phyloP scores from a whole-genome alignment of 2,888 invertebrate species.

The Tribolium freemani region DNA sequence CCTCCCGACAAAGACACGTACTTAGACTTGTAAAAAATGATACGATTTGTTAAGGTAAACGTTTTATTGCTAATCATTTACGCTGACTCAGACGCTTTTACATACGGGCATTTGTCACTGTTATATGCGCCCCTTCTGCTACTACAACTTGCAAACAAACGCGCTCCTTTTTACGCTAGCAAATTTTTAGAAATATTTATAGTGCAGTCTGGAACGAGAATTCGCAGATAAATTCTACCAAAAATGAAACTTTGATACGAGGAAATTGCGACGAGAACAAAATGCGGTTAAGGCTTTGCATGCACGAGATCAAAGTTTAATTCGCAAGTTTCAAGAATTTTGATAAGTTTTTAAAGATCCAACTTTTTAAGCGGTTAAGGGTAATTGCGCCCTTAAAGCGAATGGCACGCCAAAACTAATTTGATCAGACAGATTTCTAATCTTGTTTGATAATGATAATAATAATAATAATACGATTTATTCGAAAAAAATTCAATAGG shows the following conservation, averaged over 20 bases:
- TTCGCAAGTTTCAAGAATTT: not conserved
- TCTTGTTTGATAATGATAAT: too few species aligned
- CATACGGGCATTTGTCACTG: slow-evolving; percentile 48
- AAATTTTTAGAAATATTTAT: not conserved
- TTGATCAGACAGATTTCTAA: too few species aligned
- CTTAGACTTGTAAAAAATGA: slow-evolving; percentile 55
- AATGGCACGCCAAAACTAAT: too few species aligned
- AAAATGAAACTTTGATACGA: not conserved
- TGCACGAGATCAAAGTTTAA: not conserved
- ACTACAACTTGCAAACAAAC: not conserved
- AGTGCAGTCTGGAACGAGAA: not conserved
- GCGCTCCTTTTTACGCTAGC: not conserved
- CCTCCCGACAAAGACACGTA: slow-evolving; percentile 45
- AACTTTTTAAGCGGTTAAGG: not conserved
- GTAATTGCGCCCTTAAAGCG: not conserved
- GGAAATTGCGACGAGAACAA: not conserved
- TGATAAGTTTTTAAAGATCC: not conserved
- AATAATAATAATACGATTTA: too few species aligned
- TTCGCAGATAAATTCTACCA: not conserved
- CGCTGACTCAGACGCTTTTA: slow-evolving; percentile 50
- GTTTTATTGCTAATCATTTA: slow-evolving; percentile 58
- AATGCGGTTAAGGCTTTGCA: not conserved
- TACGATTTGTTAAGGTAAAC: slow-evolving; percentile 57
- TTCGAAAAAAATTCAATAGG: too few species aligned
- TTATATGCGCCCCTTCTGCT: not conserved